These are phyloP conservation scores for Pseudachorutes palmiensis DNA, from an alignment of 1,140 invertebrate genomes.

Conservation along the genomic window DNA sequence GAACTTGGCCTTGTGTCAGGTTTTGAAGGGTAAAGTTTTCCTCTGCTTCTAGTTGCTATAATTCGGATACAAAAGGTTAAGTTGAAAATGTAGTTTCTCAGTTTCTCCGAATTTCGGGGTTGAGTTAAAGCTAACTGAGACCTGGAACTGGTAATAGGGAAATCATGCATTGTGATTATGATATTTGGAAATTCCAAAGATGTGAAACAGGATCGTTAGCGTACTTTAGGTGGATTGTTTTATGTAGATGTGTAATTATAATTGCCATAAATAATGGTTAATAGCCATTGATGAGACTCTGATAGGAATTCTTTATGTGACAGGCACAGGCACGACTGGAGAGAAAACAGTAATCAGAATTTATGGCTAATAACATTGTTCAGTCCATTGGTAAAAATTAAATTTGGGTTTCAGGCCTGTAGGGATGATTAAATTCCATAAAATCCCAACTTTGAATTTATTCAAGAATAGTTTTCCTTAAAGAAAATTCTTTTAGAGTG, in stretches of 20 bases:
- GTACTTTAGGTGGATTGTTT: not conserved
- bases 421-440: too few relatives aligned
- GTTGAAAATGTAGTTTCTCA: not conserved
- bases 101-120: not conserved
- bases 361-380: too few relatives aligned
- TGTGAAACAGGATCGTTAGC: too few relatives aligned
- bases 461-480: too few relatives aligned
- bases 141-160: too few relatives aligned
- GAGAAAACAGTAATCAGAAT: not conserved
- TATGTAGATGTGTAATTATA: not conserved
- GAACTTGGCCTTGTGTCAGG: too few relatives aligned
- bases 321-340: not conserved
- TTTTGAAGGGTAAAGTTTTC: not conserved
- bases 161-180: too few relatives aligned
- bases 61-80: not conserved
- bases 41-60: not conserved
- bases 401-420: too few relatives aligned
- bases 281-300: not conserved
- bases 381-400: too few relatives aligned
- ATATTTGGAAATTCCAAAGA: too few relatives aligned
- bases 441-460: too few relatives aligned
- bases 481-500: too few relatives aligned
- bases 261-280: constrained; percentile 1
- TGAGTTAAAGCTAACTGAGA: not conserved
- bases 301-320: not conserved